phyloP scores from a whole-genome alignment of 2,888 invertebrate species.

The Melikaiella ostensackeni region DNA sequence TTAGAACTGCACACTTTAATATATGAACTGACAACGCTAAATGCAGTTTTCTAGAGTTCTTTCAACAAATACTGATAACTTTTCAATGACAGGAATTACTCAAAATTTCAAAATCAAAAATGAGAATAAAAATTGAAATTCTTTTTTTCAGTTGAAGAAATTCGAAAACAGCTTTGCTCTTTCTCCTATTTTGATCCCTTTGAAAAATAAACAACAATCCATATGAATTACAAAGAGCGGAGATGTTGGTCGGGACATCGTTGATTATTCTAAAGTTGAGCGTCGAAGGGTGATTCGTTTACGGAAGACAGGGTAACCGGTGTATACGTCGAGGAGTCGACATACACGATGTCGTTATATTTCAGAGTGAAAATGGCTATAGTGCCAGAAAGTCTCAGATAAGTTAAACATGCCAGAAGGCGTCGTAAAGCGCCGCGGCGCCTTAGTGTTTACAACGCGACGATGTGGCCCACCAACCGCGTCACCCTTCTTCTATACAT shows the following conservation, averaged over 20 bases:
- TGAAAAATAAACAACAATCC: constrained; percentile 29
- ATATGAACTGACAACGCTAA: too few relatives aligned
- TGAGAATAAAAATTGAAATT: too few relatives aligned
- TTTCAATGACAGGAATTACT: too few relatives aligned
- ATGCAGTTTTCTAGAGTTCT: too few relatives aligned
- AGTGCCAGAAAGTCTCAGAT: constrained; percentile 68
- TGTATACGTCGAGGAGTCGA: constrained; percentile 46
- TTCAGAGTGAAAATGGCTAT: constrained; percentile 62
- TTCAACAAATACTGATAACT: too few relatives aligned
- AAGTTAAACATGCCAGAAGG: constrained; percentile 71
- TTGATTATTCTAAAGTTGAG: constrained; percentile 38
- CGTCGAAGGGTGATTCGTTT: constrained; percentile 49
- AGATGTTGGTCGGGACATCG: constrained; percentile 11
- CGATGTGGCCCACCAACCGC: constrained; percentile 53
- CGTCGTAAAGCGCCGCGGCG: constrained; percentile 79
- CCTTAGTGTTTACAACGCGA: constrained; percentile 79
- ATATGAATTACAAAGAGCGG: constrained; percentile 32
- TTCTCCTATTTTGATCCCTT: constrained; percentile 11
- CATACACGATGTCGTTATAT: constrained; percentile 53
- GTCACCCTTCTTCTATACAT: constrained; percentile 43
- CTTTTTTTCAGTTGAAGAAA: constrained; percentile 11
- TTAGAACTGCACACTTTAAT: too few relatives aligned
- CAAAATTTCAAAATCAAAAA: too few relatives aligned
- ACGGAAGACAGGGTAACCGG: constrained; percentile 58
- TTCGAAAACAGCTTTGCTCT: neutral